Evolutionary conservation across 1,140 invertebrate species (phyloP), one percentile per base, ranked within the genome.

Genomic region (Apis dorsata): DNA sequence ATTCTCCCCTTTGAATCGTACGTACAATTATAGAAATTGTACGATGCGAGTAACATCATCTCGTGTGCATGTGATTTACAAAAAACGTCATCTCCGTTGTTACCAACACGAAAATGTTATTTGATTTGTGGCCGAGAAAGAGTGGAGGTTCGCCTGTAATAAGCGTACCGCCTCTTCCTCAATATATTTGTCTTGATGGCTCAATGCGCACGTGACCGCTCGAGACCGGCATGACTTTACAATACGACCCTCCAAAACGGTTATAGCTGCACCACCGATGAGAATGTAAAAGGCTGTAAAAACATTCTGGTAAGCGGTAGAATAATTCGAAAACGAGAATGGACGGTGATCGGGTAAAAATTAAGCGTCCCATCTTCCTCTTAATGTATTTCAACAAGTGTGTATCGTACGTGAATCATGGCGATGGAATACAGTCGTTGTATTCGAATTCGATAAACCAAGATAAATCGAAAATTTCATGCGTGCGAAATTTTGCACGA

Each of bases 121-220:
- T 90, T 90, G 89, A 90, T 90, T 90, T 90, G 89, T 86, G 82
- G 82, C 81, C 70, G 76, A 86, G 71, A 68, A 82, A 85, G 71
- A 76, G 84, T 79, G 73, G 34, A 44, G 34, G 69, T 83, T 81
- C 62, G 81, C 69, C 81, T 84, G 89, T 86, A 90, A 90, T 85
- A 85, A 90, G 81, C 82, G 72, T 77, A 82, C 84, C 86, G 84
- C 86, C 88, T 87, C 89, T 90, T 90, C 86, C 81, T 90, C 84
- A 86, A 90, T 88, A 88, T 88, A 88, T 90, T 75, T 90, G 71
- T 57, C 78, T 83, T 87, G 88, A 90, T 88, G 84, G 85, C 65
- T 90, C 83, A 80, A 86, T 84, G 86, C 80, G 71, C 80, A 79
- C 79, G 78, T 78, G 77, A 69, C 80, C 69, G 79, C 74, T 74